A percentile compares a stretch with the other conserved stretches of the same genome.
phyloP scores from a whole-genome alignment of 2,113 vertebrate genomes.

The Limanda limanda region DNA sequence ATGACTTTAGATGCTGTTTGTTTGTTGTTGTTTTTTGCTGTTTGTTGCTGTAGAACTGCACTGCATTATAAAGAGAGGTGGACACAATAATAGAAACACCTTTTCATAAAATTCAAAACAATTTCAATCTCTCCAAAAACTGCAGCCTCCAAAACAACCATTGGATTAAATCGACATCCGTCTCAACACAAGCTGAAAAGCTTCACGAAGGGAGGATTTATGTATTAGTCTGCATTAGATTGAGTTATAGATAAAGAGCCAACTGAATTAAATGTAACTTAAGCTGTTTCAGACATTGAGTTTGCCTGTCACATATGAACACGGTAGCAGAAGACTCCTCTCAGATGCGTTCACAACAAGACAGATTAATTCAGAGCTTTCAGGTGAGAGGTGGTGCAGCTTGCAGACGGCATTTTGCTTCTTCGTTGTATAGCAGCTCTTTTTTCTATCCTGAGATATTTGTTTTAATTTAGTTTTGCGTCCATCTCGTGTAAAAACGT shows the following conservation, averaged over 20 bases:
- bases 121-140: not conserved
- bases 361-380: too few species aligned
- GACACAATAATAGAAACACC: not conserved
- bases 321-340: not conserved
- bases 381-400: too few species aligned
- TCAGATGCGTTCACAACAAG: too few species aligned
- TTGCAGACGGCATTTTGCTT: too few species aligned
- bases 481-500: too few species aligned
- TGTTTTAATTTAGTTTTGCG: too few species aligned
- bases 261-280: not conserved
- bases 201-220: not conserved
- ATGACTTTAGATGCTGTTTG: not conserved
- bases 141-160: not conserved
- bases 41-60: not conserved
- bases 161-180: too few species aligned
- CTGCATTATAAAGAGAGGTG: not conserved
- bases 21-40: not conserved
- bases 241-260: not conserved
- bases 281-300: not conserved
- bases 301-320: not conserved
- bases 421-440: too few species aligned
- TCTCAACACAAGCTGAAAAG: not conserved
- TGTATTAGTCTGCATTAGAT: not conserved
- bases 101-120: not conserved
- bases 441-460: too few species aligned